These are phyloP conservation scores for Chloropsis hardwickii DNA, from an alignment of 2,113 vertebrate species.

Conservation along the genomic window DNA sequence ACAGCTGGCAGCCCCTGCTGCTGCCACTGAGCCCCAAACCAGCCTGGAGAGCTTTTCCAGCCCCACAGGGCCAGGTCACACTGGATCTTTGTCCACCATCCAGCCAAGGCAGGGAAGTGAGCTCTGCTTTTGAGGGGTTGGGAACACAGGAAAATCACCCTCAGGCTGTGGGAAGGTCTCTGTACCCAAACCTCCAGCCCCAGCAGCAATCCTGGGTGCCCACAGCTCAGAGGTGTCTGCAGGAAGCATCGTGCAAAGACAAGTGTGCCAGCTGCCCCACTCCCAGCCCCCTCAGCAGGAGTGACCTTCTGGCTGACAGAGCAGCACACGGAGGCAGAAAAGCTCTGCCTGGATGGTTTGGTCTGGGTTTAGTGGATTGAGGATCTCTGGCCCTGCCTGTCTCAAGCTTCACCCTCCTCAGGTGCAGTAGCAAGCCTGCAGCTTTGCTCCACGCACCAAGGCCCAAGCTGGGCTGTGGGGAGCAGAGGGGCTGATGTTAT, in stretches of 20 bases:
- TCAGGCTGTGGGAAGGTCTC: not conserved
- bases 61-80: not conserved
- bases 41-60: not conserved
- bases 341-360: not conserved
- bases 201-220: not conserved
- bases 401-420: not conserved
- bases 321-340: not conserved
- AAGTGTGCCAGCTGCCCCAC: not conserved
- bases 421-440: not conserved
- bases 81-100: rapidly evolving
- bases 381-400: not conserved
- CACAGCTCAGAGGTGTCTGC: not conserved
- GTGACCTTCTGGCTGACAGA: not conserved
- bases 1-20: not conserved
- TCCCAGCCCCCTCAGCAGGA: not conserved
- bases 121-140: not conserved
- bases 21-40: not conserved
- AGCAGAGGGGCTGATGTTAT: not conserved
- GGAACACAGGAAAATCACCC: not conserved
- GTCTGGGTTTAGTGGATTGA: not conserved
- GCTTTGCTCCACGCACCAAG: not conserved
- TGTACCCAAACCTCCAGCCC: not conserved
- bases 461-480: not conserved
- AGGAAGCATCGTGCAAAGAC: not conserved
- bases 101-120: not conserved